A percentile compares a stretch with the other conserved stretches of the same genome.
Conservation (phyloP, 1,140 invertebrate species). For the Lordiphosa stackelbergi region DNA sequence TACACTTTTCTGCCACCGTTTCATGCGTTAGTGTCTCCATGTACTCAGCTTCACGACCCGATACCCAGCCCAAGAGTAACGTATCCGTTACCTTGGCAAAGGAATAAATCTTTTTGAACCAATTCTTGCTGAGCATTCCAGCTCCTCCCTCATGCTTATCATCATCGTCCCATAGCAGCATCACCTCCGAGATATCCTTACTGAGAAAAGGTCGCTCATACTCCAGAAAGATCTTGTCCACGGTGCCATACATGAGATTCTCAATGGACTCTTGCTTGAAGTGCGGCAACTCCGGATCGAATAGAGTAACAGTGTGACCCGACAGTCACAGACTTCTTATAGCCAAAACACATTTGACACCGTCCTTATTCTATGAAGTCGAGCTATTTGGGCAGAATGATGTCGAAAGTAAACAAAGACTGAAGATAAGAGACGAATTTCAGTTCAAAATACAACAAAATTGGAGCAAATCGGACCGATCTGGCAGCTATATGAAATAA, state of each 20-base stretch:
- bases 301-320: no score
- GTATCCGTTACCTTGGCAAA: constrained; percentile 92
- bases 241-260: constrained; percentile 91
- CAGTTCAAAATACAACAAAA: no score
- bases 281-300: constrained; percentile 89
- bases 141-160: constrained; percentile 77
- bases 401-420: no score
- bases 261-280: constrained; percentile 91
- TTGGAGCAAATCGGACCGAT: no score
- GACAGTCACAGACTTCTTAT: no score
- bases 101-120: constrained; percentile 96
- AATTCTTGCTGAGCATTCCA: constrained; percentile 81
- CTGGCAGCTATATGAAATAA: no score
- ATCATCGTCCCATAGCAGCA: constrained; percentile 88
- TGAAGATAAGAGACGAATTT: no score
- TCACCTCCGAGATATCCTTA: constrained; percentile 90
- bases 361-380: no score
- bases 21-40: constrained; percentile 88
- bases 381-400: no score
- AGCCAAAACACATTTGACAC: no score
- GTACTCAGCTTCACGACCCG: constrained; percentile 89
- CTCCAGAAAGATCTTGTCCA: constrained; percentile 95
- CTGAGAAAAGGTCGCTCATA: constrained; percentile 94
- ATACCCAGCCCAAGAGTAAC: constrained; percentile 89
- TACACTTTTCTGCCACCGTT: constrained; percentile 85